These are phyloP conservation scores for Chymomyza amoena DNA, from an alignment of 2,888 invertebrate genomes.

Conservation along the genomic window DNA sequence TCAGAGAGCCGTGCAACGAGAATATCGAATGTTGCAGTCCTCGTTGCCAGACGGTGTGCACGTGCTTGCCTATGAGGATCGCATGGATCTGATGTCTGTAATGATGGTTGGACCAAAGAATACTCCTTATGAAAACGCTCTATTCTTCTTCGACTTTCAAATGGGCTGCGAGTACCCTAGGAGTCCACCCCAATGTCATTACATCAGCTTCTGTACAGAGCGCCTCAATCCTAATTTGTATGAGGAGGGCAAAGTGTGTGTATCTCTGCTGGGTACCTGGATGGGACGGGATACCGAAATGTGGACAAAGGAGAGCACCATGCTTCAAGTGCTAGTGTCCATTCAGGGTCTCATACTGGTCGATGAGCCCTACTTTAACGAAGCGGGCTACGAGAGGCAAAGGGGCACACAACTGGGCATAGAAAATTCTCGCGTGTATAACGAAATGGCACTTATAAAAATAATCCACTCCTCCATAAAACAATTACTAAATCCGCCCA, in stretches of 20 bases:
- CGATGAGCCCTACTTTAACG: conserved; percentile 97
- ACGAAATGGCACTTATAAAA: conserved; percentile 97
- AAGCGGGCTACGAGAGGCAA: conserved; percentile 98
- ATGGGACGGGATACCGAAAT: conserved; percentile 96
- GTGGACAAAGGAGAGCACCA: conserved; percentile 91
- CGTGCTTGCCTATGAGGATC: conserved; percentile 92
- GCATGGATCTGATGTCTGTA: conserved; percentile 93
- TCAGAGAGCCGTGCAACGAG: conserved; percentile 89
- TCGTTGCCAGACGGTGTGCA: conserved; percentile 93
- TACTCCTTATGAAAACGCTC: conserved; percentile 96
- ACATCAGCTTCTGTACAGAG: conserved; percentile 94
- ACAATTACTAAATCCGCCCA: conserved; percentile 87
- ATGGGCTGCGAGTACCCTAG: conserved; percentile 93
- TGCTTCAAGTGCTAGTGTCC: conserved; percentile 95
- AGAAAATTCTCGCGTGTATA: conserved; percentile 98
- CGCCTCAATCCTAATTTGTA: conserved; percentile 97
- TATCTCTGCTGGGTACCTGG: conserved; percentile 97
- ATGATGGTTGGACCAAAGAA: conserved; percentile 95
- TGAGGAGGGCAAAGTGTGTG: conserved; percentile 93
- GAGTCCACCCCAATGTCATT: conserved; percentile 94
- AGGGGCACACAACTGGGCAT: conserved; percentile 92
- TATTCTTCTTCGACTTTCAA: conserved; percentile 97
- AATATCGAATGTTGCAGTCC: conserved; percentile 88
- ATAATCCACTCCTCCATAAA: conserved; percentile 94
- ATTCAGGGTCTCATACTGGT: conserved; percentile 97